Evolutionary conservation across 1,140 invertebrate genomes (phyloP).

Genomic region (Oreohelix idahoensis): DNA sequence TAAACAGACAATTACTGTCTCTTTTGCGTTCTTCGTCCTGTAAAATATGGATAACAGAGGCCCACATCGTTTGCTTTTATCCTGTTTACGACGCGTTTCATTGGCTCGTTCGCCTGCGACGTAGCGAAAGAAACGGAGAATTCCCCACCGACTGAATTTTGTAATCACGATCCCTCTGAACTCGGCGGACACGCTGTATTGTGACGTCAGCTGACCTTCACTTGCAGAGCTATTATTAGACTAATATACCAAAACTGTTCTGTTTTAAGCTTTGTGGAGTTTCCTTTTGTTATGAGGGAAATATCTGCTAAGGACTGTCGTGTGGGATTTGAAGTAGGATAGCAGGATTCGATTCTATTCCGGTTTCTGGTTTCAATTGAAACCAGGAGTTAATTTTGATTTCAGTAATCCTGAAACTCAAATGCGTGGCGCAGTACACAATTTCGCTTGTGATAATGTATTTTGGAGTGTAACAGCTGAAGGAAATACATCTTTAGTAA

Average conservation of each 20-base stretch:
- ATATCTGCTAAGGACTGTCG: no score
- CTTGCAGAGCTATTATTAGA: neutral
- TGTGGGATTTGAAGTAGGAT: neutral
- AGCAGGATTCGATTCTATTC: neutral
- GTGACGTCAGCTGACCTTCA: neutral
- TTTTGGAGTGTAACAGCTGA: no score
- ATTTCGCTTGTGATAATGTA: no score
- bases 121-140: neutral
- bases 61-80: neutral
- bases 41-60: neutral
- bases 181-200: neutral
- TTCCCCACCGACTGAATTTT: neutral
- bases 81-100: neutral
- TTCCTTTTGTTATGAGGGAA: neutral
- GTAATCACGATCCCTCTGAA: neutral
- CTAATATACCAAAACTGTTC: neutral
- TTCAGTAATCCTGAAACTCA: neutral
- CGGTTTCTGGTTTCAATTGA: neutral
- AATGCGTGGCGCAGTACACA: no score
- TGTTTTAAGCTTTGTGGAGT: neutral
- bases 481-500: no score
- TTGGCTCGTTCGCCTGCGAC: neutral
- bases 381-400: neutral
- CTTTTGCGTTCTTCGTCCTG: neutral
- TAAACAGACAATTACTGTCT: neutral